Percentiles rank a stretch among this genome's conserved stretches.
Evolutionary conservation across 2,113 vertebrate species (phyloP).

Genomic region (Sphaerodactylus townsendi): DNA sequence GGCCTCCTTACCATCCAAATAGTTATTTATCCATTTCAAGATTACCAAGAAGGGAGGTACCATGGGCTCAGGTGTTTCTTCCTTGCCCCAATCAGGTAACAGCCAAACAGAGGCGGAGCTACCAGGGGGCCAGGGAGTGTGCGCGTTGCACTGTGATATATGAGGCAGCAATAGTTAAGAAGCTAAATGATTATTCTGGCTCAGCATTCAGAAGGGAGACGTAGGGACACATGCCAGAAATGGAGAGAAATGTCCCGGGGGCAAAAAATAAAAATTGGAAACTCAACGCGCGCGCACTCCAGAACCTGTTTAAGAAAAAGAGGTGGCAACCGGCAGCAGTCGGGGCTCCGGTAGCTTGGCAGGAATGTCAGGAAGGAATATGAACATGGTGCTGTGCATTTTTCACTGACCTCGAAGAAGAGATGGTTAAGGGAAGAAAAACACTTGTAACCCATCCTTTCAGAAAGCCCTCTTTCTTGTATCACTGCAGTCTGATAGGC

Average conservation of each 20-base stretch:
- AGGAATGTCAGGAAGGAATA: conserved; percentile 19
- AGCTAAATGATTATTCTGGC: conserved; percentile 66
- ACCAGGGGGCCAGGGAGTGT: too few relatives aligned
- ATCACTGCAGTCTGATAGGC: background rate
- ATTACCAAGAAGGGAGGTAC: too few relatives aligned
- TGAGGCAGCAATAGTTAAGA: conserved; percentile 69
- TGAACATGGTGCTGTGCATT: background rate
- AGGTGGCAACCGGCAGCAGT: conserved; percentile 53
- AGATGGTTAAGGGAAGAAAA: background rate
- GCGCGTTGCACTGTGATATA: conserved; percentile 49
- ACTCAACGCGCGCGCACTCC: conserved; percentile 53
- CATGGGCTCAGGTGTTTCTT: too few relatives aligned
- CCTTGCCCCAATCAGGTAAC: too few relatives aligned
- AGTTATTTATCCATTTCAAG: background rate
- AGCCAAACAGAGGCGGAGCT: too few relatives aligned
- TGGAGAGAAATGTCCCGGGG: conserved; percentile 60
- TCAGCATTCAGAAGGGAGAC: conserved; percentile 57
- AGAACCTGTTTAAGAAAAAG: conserved; percentile 43
- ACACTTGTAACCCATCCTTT: background rate
- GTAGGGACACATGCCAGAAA: conserved; percentile 57
- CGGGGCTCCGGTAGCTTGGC: background rate
- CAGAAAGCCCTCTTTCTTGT: background rate
- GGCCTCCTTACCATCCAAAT: background rate
- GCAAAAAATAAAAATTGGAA: conserved; percentile 69
- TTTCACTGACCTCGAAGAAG: background rate